Percentiles rank a stretch among this genome's conserved stretches.
Evolutionary conservation across 2,888 invertebrate species (phyloP).

Genomic region (Tinea trinotella): DNA sequence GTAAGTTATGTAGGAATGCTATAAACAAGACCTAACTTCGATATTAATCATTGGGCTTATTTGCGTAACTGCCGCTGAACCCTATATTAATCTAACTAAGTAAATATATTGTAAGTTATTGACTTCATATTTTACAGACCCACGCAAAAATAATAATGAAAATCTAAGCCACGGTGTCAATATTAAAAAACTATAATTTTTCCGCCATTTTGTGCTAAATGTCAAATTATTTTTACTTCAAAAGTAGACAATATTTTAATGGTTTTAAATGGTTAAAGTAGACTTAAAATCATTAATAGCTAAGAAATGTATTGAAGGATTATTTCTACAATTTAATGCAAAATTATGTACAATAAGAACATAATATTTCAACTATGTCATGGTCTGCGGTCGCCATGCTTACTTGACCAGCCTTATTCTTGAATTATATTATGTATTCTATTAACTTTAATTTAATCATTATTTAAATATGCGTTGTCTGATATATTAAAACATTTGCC

Average conservation of each 20-base stretch:
- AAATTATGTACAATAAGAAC: not conserved
- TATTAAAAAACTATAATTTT: no score
- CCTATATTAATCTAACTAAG: no score
- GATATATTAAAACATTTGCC: no score
- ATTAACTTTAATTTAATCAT: no score
- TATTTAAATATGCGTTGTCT: no score
- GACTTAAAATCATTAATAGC: not conserved
- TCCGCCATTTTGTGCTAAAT: no score
- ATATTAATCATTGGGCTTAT: not conserved
- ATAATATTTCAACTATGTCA: constrained; percentile 1
- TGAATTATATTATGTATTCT: not conserved
- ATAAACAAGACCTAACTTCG: not conserved
- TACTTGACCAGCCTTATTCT: not conserved
- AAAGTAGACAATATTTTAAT: no score
- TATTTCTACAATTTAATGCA: not conserved
- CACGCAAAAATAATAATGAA: no score
- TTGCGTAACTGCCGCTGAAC: not conserved
- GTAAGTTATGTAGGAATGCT: not conserved
- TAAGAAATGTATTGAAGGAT: not conserved
- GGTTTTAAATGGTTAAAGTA: no score
- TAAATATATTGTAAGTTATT: not conserved
- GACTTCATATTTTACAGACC: not conserved
- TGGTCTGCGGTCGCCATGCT: constrained; percentile 1
- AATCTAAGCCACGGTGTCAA: no score
- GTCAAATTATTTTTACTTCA: no score